These are phyloP conservation scores for Macrosoma leucophasiata DNA, from an alignment of 2,888 invertebrate genomes.

Conservation along the genomic window DNA sequence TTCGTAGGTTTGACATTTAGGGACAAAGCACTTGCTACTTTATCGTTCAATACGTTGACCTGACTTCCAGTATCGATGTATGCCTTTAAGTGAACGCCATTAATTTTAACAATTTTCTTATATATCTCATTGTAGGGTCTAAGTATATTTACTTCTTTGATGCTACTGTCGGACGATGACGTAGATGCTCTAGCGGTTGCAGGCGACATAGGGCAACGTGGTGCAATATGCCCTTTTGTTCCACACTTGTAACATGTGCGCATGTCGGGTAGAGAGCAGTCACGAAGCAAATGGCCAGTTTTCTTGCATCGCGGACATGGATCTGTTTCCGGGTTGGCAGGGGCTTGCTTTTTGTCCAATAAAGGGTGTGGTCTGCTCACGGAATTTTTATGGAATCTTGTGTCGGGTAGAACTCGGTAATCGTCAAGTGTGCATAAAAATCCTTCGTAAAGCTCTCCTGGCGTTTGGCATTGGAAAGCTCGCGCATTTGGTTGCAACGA, in stretches of 20 bases:
- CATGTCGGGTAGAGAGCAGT: conserved; percentile 19
- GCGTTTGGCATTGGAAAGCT: conserved; percentile 27
- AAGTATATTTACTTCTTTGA: conserved; percentile 22
- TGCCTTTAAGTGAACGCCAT: conserved; percentile 13
- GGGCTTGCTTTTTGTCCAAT: neutral
- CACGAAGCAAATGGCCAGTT: conserved; percentile 14
- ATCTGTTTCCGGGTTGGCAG: conserved; percentile 3
- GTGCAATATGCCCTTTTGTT: conserved; percentile 20
- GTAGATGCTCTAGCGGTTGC: neutral
- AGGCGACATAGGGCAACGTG: conserved; percentile 13
- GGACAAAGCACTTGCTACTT: conserved; percentile 1
- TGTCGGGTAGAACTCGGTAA: conserved; percentile 13
- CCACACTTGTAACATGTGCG: conserved; percentile 24
- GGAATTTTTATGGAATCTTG: too few relatives aligned
- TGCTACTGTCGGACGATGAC: neutral
- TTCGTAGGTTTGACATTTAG: conserved; percentile 9
- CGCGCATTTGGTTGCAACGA: conserved; percentile 28
- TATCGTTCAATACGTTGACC: conserved; percentile 13
- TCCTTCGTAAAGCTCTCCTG: conserved; percentile 26
- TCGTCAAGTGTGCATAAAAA: conserved; percentile 27
- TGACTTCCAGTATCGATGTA: conserved; percentile 23
- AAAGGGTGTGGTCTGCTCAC: too few relatives aligned
- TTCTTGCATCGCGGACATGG: conserved; percentile 20
- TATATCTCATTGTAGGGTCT: conserved; percentile 20
- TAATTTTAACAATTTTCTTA: conserved; percentile 14